These are phyloP conservation scores for Drosophila percnosoma DNA, from an alignment of 2,888 invertebrate genomes.

Conservation along the genomic window DNA sequence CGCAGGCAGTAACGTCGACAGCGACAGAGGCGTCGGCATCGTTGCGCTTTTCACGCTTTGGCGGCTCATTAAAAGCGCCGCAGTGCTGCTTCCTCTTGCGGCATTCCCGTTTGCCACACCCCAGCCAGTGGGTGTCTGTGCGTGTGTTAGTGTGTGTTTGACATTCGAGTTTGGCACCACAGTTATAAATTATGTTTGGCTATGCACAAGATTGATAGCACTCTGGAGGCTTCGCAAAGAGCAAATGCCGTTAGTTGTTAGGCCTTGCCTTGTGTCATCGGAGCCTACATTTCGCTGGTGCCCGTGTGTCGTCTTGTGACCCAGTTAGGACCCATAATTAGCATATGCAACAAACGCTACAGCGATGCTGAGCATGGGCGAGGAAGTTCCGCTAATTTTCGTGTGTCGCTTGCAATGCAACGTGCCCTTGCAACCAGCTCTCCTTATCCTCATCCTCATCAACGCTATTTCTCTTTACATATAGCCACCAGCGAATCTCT, in stretches of 20 bases:
- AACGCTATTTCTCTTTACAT: background rate
- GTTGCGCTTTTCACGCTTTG: constrained; percentile 79
- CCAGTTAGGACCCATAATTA: constrained; percentile 74
- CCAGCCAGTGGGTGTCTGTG: constrained; percentile 27
- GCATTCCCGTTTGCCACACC: constrained; percentile 47
- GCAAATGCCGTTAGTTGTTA: constrained; percentile 58
- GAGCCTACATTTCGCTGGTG: constrained; percentile 36
- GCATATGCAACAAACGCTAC: constrained; percentile 46
- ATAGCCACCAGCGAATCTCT: constrained; percentile 29
- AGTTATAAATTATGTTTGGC: constrained; percentile 79
- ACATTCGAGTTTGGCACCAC: constrained; percentile 39
- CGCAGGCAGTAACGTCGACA: background rate
- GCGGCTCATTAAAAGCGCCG: constrained; percentile 73
- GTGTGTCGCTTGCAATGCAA: constrained; percentile 12
- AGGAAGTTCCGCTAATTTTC: constrained; percentile 40
- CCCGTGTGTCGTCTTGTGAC: constrained; percentile 62
- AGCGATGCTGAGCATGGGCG: constrained; percentile 22
- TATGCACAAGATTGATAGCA: constrained; percentile 74
- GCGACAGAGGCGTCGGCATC: constrained; percentile 31
- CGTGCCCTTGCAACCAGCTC: constrained; percentile 14
- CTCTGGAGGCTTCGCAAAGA: constrained; percentile 46
- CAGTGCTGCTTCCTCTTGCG: constrained; percentile 28
- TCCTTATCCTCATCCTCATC: background rate
- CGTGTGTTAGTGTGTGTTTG: constrained; percentile 27
- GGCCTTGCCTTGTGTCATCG: constrained; percentile 41